Conservation (phyloP, 2,797 vertebrate species). For the Sphenopsis melanotis region DNA sequence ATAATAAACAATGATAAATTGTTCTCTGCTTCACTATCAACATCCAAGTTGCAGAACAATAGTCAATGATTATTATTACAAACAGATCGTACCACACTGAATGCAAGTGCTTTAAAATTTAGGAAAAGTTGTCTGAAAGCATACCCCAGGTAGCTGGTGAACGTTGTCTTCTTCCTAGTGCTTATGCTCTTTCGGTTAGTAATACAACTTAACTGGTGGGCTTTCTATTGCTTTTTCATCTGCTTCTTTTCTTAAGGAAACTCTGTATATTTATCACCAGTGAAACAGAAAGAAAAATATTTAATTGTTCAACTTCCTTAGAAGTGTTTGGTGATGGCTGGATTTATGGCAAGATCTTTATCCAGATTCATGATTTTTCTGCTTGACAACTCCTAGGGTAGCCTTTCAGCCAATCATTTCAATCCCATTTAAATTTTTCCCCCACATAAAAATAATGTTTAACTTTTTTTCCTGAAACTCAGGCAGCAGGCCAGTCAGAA, state of each 20-base stretch:
- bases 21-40: constrained; percentile 98
- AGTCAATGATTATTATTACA: constrained; percentile 98
- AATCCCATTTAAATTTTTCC: constrained; percentile 49
- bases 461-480: constrained; percentile 69
- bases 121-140: constrained; percentile 80
- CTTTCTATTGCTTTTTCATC: constrained; percentile 21
- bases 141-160: constrained; percentile 79
- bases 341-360: constrained; percentile 35
- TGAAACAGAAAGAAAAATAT: not conserved
- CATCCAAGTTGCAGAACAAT: constrained; percentile 99
- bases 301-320: not conserved
- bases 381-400: constrained; percentile 75
- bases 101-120: constrained; percentile 88
- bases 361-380: not conserved
- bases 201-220: not conserved
- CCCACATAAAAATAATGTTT: constrained; percentile 75
- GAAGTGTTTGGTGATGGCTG: constrained; percentile 18
- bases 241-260: constrained; percentile 25
- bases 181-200: not conserved
- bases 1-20: constrained; percentile 98
- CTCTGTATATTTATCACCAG: constrained; percentile 5
- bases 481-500: constrained; percentile 77
- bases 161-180: constrained; percentile 40
- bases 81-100: constrained; percentile 87
- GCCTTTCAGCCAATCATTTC: constrained; percentile 77